Base-by-base conservation (phyloP, 53 echinoderm and acorn worm genomes). In the Echinarachnius parma region DNA sequence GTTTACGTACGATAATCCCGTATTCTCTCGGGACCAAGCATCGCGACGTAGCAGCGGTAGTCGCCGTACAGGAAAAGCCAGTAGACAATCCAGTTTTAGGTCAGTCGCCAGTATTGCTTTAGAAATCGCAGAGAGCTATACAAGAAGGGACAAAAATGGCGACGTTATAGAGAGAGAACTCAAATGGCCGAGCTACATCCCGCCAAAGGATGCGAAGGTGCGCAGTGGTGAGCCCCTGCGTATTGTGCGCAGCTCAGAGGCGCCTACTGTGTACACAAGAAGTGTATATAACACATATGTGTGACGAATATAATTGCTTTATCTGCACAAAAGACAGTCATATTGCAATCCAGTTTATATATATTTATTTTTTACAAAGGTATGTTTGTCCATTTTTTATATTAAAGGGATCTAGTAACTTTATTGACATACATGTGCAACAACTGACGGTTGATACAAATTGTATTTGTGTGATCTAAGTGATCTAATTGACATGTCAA, bases 1-100 rank as follows among this genome's bases (percentile, higher is more conserved):
- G 4, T 98, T 87, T 55, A 91, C 91, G 2, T 98, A 85, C 56
- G 91, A 98, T n/a, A 98, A 98, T 54, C 98, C 98, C 0, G 68
- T 83, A 4, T 98, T 98, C 60, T 68, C 82, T 2, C 82, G 85
- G 37, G 80, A 83, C 50, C 77, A 86, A 14, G 21, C 34, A 5
- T 61, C 61, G 0, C 53, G 86, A 19, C 59, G 48, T 31, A 89
- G 89, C 30, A 62, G 37, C 7, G 85, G 89, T 33, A 67, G 60
- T 56, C 36, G 56, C 34, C 50, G 68, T 14, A 72, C 74, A 9
- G 47, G 23, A 23, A 67, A 60, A 14, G 39, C 68, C 3, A 94
- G 94, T 42, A 77, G 84, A 74, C 89, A 89, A 31, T 94, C 94
- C 2, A 94, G 94, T 71, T 94, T 94, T 49, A 61, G 94, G 47